Conservation (phyloP, 2,888 invertebrate genomes). For the Epirrhoe tristata region DNA sequence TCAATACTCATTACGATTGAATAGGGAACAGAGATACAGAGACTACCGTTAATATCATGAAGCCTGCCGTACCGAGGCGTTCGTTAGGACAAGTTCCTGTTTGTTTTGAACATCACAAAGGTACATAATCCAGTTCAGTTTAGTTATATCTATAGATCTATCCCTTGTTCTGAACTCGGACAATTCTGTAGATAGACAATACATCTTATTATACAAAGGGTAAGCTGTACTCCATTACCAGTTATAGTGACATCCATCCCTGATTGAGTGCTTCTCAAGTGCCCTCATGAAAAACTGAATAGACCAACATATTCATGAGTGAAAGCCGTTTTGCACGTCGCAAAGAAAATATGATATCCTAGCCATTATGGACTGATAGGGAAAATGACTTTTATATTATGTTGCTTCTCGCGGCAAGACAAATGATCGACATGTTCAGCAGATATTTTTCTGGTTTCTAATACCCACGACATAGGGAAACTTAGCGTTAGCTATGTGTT, state of each 20-base stretch:
- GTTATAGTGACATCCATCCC: background rate
- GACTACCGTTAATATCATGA: conserved; percentile 6
- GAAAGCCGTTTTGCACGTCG: background rate
- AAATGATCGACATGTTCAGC: too few species aligned
- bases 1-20: too few species aligned
- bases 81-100: conserved; percentile 21
- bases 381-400: too few species aligned
- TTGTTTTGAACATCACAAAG: conserved; percentile 9
- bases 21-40: background rate
- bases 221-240: background rate
- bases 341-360: background rate
- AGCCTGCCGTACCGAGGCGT: conserved; percentile 16
- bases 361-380: background rate
- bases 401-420: too few species aligned
- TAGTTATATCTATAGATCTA: background rate
- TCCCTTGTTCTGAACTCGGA: conserved; percentile 16
- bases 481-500: too few species aligned
- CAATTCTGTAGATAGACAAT: conserved; percentile 23
- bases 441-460: too few species aligned
- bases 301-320: background rate
- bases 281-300: background rate
- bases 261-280: background rate
- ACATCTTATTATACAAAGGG: conserved; percentile 5
- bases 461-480: too few species aligned
- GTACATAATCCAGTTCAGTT: conserved; percentile 5